Evolutionary conservation across 2,113 vertebrate species (phyloP), one percentile per base, ranked within the genome.

Genomic region (Tinamus guttatus): DNA sequence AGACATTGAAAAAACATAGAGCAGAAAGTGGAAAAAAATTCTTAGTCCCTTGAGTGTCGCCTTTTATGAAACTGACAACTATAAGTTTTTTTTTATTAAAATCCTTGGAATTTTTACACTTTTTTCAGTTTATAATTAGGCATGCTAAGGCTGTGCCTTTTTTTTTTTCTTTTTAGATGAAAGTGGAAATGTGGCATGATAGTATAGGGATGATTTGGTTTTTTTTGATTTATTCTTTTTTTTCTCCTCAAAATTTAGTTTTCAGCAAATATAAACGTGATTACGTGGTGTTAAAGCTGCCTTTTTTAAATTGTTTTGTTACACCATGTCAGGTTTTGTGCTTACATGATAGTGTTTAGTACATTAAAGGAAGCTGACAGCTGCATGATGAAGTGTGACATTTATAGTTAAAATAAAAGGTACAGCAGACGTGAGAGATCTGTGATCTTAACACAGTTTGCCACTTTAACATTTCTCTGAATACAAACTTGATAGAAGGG

Each of bases 371-470:
- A 94, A 94, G 34, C 68, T 96, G 97, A 96, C 94, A 97, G 96
- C 90, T 91, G 81, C 92, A 92, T 95, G 95, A 96, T 96, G 89
- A 96, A 96, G 92, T 94, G 73, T 95, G 96, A 96, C 97, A 97
- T 96, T 95, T 96, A 87, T 85, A 95, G 90, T 97, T 96, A 95
- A 95, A 95, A 95, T 93, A 94, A 95, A 96, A 97, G 81, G 58
- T 96, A 91, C 78, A 79, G 56, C 81, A 90, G 94, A 95, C 2
- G 36, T 65, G 93, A 89, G 86, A 47, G 87, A 83, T 56, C 74
- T 91, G 83, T 95, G 96, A 97, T 95, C 84, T 81, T 97, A 97
- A 96, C 3, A 0, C 80, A 81, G 6, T 97, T 96, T 97, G 96
- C 96, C 96, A 96, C 87, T 91, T 93, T 54, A 95, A 90, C 94